phyloP scores from a whole-genome alignment of 2,888 invertebrate genomes.

The Pyrochroa serraticornis region DNA sequence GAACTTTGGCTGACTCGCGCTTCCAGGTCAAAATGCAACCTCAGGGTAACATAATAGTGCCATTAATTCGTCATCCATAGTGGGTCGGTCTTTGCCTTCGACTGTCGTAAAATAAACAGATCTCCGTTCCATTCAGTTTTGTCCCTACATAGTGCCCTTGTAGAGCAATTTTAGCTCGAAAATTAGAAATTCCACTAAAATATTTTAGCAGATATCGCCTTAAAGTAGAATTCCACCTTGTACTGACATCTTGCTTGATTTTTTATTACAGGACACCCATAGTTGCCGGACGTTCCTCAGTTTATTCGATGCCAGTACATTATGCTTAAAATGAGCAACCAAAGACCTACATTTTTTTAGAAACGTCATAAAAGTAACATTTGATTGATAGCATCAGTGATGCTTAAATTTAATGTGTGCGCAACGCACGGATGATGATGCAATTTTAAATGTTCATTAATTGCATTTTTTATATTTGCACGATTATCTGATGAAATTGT shows the following conservation, averaged over 20 bases:
- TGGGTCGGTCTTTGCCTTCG: no score
- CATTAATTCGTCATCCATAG: no score
- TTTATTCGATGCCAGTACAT: slow-evolving; percentile 22
- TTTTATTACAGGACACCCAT: slow-evolving; percentile 35
- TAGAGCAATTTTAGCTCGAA: no score
- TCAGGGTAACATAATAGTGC: no score
- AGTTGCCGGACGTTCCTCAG: slow-evolving; percentile 30
- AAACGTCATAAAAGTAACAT: slow-evolving; percentile 12
- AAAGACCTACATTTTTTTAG: slow-evolving; percentile 30
- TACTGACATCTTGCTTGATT: slow-evolving; percentile 38
- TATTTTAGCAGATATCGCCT: no score
- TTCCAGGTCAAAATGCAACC: no score
- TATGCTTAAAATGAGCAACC: slow-evolving; percentile 33
- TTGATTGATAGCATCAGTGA: slow-evolving; percentile 19
- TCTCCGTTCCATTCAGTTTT: no score
- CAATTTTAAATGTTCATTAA: slow-evolving; percentile 37
- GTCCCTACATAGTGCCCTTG: no score
- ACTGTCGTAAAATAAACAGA: no score
- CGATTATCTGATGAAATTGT: slow-evolving; percentile 42
- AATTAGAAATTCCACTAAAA: no score
- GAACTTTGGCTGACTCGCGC: no score
- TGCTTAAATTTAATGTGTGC: slow-evolving; percentile 38
- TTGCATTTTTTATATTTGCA: slow-evolving; percentile 41
- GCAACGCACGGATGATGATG: slow-evolving; percentile 42
- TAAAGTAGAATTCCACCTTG: slow-evolving; percentile 39